Base-by-base conservation (phyloP, 2,113 vertebrate genomes). In the Percopsis transmontana region DNA sequence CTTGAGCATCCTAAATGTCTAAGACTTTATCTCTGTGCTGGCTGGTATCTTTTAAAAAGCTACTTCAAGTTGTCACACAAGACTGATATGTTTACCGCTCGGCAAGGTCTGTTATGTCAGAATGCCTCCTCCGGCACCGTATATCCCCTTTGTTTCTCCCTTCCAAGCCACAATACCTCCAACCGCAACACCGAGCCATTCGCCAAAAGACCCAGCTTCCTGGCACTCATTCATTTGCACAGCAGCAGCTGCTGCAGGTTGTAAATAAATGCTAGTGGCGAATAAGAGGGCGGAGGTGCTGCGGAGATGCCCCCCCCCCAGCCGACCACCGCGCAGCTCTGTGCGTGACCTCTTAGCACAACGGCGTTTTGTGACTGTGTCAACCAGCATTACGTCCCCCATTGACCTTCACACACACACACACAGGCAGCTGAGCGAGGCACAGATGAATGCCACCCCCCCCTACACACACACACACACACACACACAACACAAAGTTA, bases 1-100 rank as follows among this genome's bases (percentile, higher is more conserved):
- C 10, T 23, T 19, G 62, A 71, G 51, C 42, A n/a, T 62, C 24
- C 42, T 62, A 66, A 77, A 76, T 74, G 54, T 47, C 67, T 60
- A 53, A 45, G 40, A 45, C 68, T 58, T 67, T 24, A 68, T 74
- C 58, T 58, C 14, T 24, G 41, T 58, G 62, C 65, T 14, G 44
- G 50, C 53, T 71, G 69, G 42, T 63, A 45, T 71, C 55, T 40
- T 38, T 72, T 39, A 52, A 78, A 71, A 82, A 68, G 73, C 70
- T 74, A 55, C 79, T 81, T 72, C 66, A 70, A 62, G 58, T 68
- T 74, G 51, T 74, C 74, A 70, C 58, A 74, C 64, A 76, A 70
- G 74, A 79, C 70, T 74, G 72, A 78, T 71, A 70, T 81, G 64
- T 82, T 77, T 67, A 81, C 66, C 53, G 51, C 68, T 84, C 54